Conservation (phyloP, 2,113 vertebrate genomes). For the Sardina pilchardus region DNA sequence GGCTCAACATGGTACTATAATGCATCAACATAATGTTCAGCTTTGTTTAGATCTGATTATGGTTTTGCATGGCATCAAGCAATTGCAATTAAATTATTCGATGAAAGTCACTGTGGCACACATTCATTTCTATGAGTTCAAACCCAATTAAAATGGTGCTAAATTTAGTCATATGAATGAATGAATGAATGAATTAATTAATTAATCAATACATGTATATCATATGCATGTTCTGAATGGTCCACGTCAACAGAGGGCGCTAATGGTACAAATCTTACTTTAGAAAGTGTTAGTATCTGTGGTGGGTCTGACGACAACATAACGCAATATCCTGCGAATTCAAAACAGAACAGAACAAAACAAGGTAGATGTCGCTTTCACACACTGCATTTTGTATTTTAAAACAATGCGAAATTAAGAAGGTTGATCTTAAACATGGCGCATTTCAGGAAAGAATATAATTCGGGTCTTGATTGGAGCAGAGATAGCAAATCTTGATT, state of each 20-base stretch:
- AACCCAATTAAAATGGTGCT: neutral
- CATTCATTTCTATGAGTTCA: neutral
- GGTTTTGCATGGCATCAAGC: neutral
- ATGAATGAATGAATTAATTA: too few species aligned
- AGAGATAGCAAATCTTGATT: neutral
- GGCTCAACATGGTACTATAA: neutral
- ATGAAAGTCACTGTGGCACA: neutral
- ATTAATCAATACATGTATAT: neutral
- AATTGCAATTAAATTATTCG: neutral
- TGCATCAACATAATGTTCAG: neutral
- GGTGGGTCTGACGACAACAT: neutral
- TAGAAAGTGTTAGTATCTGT: neutral
- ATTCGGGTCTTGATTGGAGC: neutral
- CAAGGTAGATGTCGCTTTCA: neutral
- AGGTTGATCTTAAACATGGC: neutral
- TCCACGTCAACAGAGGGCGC: neutral
- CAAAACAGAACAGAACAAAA: neutral
- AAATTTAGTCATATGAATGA: neutral
- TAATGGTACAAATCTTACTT: neutral
- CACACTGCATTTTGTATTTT: neutral
- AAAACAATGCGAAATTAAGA: neutral
- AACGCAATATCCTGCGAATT: neutral
- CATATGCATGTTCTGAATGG: neutral
- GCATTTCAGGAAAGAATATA: neutral
- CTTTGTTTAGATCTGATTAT: neutral